phyloP scores from a whole-genome alignment of 2,888 invertebrate species.

The Cephus sareptanus region DNA sequence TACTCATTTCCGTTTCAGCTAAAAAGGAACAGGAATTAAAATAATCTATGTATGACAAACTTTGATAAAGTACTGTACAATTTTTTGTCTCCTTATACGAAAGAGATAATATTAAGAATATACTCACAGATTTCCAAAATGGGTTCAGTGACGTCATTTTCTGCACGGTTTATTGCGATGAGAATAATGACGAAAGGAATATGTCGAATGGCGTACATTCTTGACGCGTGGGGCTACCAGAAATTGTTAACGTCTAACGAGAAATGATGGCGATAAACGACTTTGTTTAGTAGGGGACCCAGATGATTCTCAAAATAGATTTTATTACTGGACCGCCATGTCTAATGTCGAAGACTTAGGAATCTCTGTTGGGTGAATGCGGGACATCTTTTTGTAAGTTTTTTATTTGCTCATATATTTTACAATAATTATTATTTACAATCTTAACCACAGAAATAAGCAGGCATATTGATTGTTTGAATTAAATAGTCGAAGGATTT shows the following conservation, averaged over 20 bases:
- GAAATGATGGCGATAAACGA: neutral
- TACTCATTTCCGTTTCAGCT: neutral
- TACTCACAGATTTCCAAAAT: neutral
- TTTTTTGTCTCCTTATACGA: neutral
- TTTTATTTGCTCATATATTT: neutral
- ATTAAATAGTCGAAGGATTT: too few relatives aligned
- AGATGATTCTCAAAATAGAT: neutral
- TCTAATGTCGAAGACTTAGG: neutral
- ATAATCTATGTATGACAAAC: neutral
- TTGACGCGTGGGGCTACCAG: neutral
- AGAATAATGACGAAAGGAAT: neutral
- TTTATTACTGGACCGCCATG: neutral
- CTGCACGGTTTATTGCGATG: neutral
- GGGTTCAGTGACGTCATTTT: neutral
- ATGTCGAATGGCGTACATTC: neutral
- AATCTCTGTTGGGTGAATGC: neutral
- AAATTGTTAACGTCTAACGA: neutral
- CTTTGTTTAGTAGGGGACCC: neutral
- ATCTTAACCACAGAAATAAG: too few relatives aligned
- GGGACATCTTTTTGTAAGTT: neutral
- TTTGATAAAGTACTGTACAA: neutral
- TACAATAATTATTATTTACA: too few relatives aligned
- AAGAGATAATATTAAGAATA: neutral
- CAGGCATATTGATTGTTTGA: too few relatives aligned
- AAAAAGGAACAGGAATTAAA: neutral